phyloP scores from a whole-genome alignment of 2,113 vertebrate genomes.

The Daboia siamensis region DNA sequence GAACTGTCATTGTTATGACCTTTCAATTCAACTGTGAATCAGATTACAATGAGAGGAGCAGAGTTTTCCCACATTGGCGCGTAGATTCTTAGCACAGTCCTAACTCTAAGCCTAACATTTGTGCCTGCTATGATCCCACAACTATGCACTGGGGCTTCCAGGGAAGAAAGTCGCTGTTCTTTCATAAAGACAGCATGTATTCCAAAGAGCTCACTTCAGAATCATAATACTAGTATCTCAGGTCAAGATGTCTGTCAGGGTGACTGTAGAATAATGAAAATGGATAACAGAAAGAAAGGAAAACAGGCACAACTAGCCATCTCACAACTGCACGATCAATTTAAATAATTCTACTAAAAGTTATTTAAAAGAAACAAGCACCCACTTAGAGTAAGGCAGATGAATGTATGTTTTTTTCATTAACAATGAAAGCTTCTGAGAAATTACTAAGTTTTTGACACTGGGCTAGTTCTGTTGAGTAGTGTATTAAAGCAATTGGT shows the following conservation, averaged over 20 bases:
- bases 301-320: not conserved
- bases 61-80: not conserved
- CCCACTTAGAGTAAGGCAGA: not conserved
- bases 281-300: not conserved
- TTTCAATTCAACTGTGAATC: not conserved
- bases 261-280: not conserved
- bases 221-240: not conserved
- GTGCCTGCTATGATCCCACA: not conserved
- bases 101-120: not conserved
- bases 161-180: not conserved
- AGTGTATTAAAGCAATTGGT: not conserved
- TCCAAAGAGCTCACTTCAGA: not conserved
- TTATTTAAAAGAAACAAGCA: not conserved
- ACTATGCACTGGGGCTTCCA: not conserved
- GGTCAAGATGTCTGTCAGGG: not conserved
- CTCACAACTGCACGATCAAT: too few relatives aligned
- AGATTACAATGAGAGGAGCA: not conserved
- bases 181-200: not conserved
- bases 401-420: not conserved
- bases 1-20: not conserved
- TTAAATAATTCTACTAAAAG: not conserved
- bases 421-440: not conserved
- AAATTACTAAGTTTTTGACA: not conserved
- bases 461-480: not conserved
- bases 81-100: not conserved